Percentiles rank a stretch among this genome's conserved stretches.
Evolutionary conservation across 1,140 invertebrate genomes (phyloP).

Genomic region (Lucilia sericata): DNA sequence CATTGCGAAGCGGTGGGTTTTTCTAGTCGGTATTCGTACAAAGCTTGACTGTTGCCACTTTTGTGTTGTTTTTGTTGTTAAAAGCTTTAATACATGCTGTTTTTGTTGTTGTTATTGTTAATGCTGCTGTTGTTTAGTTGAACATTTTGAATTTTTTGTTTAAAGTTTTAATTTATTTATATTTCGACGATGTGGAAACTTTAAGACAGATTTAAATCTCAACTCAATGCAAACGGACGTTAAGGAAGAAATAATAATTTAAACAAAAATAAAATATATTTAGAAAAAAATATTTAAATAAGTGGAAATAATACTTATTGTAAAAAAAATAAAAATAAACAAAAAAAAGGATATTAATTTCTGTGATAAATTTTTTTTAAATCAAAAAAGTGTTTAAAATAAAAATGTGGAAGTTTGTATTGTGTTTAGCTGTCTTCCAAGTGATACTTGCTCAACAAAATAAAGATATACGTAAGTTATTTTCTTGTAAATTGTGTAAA

Average conservation of each 20-base stretch:
- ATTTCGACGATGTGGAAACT: conserved; percentile 42
- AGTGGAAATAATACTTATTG: conserved; percentile 22
- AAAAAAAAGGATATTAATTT: conserved; percentile 3
- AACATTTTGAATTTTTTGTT: not conserved
- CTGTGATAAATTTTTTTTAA: not conserved
- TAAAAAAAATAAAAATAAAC: not conserved
- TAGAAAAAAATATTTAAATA: conserved; percentile 32
- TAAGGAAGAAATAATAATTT: not conserved
- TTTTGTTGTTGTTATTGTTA: not conserved
- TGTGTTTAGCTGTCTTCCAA: conserved; percentile 41
- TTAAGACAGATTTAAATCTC: conserved; percentile 45
- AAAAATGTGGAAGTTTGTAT: conserved; percentile 43
- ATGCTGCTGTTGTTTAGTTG: not conserved
- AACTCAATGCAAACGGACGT: conserved; percentile 31
- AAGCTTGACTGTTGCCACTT: not conserved
- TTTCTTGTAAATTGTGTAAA: not conserved
- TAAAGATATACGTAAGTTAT: conserved; percentile 43
- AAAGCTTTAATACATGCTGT: not conserved
- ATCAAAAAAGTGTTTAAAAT: not conserved
- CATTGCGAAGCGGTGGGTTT: no score
- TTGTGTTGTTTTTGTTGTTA: not conserved
- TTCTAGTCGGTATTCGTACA: not conserved
- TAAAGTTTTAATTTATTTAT: conserved; percentile 6
- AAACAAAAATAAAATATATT: not conserved
- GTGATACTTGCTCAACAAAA: conserved; percentile 42